Conservation (phyloP, 2,797 vertebrate genomes). For the Lagodon rhomboides region DNA sequence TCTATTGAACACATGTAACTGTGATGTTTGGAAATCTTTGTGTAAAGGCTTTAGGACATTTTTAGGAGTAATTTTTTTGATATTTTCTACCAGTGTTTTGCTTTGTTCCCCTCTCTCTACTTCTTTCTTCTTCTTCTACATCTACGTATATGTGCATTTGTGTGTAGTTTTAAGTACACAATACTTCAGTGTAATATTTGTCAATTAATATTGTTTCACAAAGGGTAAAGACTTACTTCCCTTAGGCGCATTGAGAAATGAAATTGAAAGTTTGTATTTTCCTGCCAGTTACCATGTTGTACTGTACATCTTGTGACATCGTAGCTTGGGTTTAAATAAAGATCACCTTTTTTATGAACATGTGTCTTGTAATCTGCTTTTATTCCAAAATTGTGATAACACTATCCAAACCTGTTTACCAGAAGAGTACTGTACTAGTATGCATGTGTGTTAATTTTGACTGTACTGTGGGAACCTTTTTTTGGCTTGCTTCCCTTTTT, state of each 20-base stretch:
- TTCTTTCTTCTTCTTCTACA: constrained; percentile 37
- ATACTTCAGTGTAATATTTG: constrained; percentile 59
- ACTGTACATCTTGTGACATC: constrained; percentile 71
- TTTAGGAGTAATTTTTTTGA: constrained; percentile 54
- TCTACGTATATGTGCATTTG: constrained; percentile 41
- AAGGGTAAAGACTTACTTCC: constrained; percentile 24
- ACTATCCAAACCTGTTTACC: background rate
- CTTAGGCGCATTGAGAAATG: constrained; percentile 43
- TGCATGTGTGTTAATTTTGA: background rate
- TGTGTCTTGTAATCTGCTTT: background rate
- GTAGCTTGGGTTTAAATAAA: constrained; percentile 87
- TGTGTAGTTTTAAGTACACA: constrained; percentile 62
- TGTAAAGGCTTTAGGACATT: constrained; percentile 67
- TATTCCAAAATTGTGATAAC: background rate
- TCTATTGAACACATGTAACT: constrained; percentile 53
- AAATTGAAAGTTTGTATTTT: constrained; percentile 66
- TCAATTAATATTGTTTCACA: constrained; percentile 35
- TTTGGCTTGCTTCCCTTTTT: constrained; percentile 17
- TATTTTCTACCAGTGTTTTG: constrained; percentile 60
- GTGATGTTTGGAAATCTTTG: constrained; percentile 59
- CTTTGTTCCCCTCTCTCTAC: background rate
- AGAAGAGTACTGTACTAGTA: background rate
- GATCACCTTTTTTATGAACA: constrained; percentile 70
- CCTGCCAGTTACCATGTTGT: constrained; percentile 69
- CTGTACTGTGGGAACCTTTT: background rate